These are phyloP conservation scores for Ephialtes manifestator DNA, from an alignment of 2,888 invertebrate genomes.

Conservation along the genomic window DNA sequence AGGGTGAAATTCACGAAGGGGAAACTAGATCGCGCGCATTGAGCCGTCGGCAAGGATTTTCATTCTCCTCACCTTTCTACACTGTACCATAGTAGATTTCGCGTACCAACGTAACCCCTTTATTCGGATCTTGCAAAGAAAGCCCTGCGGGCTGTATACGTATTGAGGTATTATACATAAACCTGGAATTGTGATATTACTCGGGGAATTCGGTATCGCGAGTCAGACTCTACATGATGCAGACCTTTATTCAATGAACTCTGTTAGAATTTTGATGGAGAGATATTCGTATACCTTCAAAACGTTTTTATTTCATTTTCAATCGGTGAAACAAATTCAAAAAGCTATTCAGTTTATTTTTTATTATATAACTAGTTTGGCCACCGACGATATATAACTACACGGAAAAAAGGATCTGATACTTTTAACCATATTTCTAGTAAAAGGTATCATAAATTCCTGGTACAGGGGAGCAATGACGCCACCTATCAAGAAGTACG, in stretches of 20 bases:
- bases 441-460: too few relatives aligned
- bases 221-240: constrained; percentile 11
- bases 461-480: too few relatives aligned
- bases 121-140: constrained; percentile 55
- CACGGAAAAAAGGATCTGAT: too few relatives aligned
- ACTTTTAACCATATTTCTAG: too few relatives aligned
- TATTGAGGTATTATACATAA: constrained; percentile 62
- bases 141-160: constrained; percentile 60
- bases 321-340: neutral
- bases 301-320: neutral
- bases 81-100: constrained; percentile 35
- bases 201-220: constrained; percentile 61
- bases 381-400: neutral
- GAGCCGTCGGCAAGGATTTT: constrained; percentile 65
- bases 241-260: constrained; percentile 43
- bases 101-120: constrained; percentile 56
- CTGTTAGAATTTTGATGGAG: constrained; percentile 49
- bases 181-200: constrained; percentile 64
- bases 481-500: too few relatives aligned
- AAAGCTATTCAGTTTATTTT: neutral
- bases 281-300: constrained; percentile 10
- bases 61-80: constrained; percentile 60
- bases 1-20: constrained; percentile 44
- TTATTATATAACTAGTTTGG: neutral
- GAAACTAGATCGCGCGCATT: constrained; percentile 53